Percentiles rank a stretch among this genome's conserved stretches.
Conservation (phyloP, 2,113 vertebrate genomes). For the Ahaetulla prasina region DNA sequence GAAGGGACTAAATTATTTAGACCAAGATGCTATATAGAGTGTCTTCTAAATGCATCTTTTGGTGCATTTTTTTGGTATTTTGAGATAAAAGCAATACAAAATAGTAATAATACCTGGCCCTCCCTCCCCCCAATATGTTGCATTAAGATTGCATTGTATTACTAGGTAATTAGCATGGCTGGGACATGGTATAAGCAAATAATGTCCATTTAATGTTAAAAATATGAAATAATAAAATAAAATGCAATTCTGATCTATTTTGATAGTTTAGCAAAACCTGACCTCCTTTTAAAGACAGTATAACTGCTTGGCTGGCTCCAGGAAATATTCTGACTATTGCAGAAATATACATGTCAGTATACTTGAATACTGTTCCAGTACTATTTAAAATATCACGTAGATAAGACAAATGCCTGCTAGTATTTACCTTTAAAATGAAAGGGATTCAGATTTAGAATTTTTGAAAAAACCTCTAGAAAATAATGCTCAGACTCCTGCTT, state of each 20-base stretch:
- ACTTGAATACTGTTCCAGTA: neutral
- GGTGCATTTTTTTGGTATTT: neutral
- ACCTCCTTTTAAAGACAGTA: neutral
- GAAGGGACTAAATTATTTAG: neutral
- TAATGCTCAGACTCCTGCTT: neutral
- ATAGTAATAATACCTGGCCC: neutral
- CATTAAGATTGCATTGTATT: neutral
- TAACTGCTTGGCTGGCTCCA: neutral
- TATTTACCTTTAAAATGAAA: neutral
- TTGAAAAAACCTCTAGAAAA: neutral
- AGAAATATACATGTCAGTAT: neutral
- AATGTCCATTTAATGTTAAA: neutral
- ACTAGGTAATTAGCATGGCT: neutral
- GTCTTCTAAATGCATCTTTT: neutral
- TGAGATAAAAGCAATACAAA: neutral
- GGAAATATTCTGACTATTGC: neutral
- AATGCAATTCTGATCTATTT: neutral
- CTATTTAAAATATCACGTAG: neutral
- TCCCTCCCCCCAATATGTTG: neutral
- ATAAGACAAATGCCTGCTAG: neutral
- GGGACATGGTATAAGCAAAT: neutral
- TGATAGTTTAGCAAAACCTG: neutral
- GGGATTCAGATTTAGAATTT: neutral
- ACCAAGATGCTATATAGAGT: neutral
- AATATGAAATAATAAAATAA: neutral